These are phyloP conservation scores for Hirundo rustica DNA, from an alignment of 2,797 vertebrate genomes.

Conservation along the genomic window DNA sequence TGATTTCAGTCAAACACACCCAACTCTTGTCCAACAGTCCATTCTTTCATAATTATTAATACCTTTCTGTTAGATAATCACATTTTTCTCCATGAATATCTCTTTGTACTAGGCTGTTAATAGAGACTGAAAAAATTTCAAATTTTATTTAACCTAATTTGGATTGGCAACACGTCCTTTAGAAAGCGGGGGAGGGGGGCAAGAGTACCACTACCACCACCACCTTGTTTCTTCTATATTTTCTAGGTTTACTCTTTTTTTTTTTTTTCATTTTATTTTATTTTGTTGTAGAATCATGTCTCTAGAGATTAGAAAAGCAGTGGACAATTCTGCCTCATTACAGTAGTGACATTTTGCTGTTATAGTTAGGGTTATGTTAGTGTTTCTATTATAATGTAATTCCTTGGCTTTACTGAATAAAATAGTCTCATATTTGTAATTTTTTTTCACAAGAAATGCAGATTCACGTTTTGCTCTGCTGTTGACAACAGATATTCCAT, in stretches of 20 bases:
- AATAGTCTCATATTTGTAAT: not conserved
- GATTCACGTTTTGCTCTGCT: not conserved
- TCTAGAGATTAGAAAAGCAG: slow-evolving; percentile 15
- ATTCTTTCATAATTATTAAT: slow-evolving; percentile 23
- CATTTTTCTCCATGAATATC: slow-evolving; percentile 1
- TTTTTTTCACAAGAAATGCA: not conserved
- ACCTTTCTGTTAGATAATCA: slow-evolving; percentile 13
- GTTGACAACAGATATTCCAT: not conserved
- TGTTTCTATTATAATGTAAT: slow-evolving; percentile 24
- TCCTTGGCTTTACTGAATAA: not conserved
- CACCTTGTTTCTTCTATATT: not conserved
- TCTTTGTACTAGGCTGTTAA: slow-evolving; percentile 30
- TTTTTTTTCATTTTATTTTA: not conserved
- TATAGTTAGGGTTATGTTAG: not conserved
- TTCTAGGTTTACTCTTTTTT: not conserved
- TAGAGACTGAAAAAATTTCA: slow-evolving; percentile 36
- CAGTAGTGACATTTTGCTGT: not conserved
- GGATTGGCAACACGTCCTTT: slow-evolving; percentile 5
- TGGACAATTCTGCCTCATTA: slow-evolving; percentile 44
- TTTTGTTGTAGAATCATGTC: not conserved
- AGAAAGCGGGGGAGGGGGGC: not conserved
- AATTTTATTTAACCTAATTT: slow-evolving; percentile 45
- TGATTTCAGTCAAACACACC: not conserved
- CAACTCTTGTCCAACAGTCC: not conserved
- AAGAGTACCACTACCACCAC: too few species aligned